Base-by-base conservation (phyloP, 2,797 vertebrate species). In the Gallirallus australis region DNA sequence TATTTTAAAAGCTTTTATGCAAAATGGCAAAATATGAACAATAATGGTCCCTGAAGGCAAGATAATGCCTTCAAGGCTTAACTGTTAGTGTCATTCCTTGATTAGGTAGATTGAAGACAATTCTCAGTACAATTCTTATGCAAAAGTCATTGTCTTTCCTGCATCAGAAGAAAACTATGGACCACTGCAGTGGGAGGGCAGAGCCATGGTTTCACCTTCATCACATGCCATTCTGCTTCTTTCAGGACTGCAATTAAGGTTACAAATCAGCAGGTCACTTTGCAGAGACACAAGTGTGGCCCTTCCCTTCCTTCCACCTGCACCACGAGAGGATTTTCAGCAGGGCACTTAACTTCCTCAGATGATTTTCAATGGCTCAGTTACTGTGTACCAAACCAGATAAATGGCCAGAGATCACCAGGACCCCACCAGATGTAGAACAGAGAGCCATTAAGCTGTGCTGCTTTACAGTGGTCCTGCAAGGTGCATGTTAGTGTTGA, bases 401-500 rank as follows among this genome's bases (percentile, higher is more conserved):
- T 10, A 57, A 45, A 30, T 6, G 9, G 8, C 20, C 42, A 30
- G 11, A 73, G 20, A n/a, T 47, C 31, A 27, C 20, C 30, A 69
- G 47, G 21, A 53, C 47, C 21, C 7, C 6, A 24, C 20, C 72
- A 66, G 20, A 33, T 25, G 17, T 12, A 23, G 42, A n/a, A 30
- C 20, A 87, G 60, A 56, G 12, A 69, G 10, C 18, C 2, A 2
- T 37, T n/a, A 59, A 69, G 16, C 40, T 85, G 63, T 87, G 9
- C 12, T 31, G 12, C 79, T 48, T 4, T 21, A 2, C 6, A 8
- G 7, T 25, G 16, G 18, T 57, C 35, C 5, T 2, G 4, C 0
- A 0, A 57, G 13, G 3, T 39, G 5, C 30, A 59, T 60, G 16
- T 23, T 54, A n/a, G 14, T 52, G 7, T 7, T 45, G 37, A 53